Percentiles rank a stretch among this genome's conserved stretches.
Evolutionary conservation across 2,888 invertebrate genomes (phyloP).

Genomic region (Neoitamus cyanurus): DNA sequence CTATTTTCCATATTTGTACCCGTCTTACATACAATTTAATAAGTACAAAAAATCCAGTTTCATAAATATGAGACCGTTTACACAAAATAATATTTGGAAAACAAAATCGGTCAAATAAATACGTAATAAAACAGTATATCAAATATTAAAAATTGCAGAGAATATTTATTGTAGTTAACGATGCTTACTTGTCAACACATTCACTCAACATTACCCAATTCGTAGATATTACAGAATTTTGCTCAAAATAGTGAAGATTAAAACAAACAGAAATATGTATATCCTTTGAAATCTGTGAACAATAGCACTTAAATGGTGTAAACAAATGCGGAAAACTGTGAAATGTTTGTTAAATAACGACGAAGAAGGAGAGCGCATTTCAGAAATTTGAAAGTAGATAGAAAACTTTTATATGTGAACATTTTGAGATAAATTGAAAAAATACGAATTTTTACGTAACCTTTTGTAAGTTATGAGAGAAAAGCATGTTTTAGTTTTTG

Average conservation of each 20-base stretch:
- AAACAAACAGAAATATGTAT: background rate
- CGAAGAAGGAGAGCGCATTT: no score
- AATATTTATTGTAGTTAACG: background rate
- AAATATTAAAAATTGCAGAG: background rate
- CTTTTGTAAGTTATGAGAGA: no score
- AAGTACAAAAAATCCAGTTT: background rate
- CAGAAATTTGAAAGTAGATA: background rate
- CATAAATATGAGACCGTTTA: background rate
- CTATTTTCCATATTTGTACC: conserved; percentile 10
- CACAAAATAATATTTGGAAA: background rate
- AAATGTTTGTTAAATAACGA: background rate
- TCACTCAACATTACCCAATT: background rate
- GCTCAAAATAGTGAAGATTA: background rate
- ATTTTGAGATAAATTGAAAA: background rate
- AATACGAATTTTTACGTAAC: no score
- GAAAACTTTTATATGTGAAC: background rate
- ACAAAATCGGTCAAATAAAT: background rate
- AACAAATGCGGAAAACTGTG: background rate
- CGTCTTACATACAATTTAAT: background rate
- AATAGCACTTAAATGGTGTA: background rate
- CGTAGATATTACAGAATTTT: background rate
- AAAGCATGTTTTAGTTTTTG: no score
- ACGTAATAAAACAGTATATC: background rate
- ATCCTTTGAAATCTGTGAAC: background rate
- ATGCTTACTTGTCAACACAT: background rate